Conservation (phyloP, 2,888 invertebrate genomes). For the Chymomyza fuscimana region DNA sequence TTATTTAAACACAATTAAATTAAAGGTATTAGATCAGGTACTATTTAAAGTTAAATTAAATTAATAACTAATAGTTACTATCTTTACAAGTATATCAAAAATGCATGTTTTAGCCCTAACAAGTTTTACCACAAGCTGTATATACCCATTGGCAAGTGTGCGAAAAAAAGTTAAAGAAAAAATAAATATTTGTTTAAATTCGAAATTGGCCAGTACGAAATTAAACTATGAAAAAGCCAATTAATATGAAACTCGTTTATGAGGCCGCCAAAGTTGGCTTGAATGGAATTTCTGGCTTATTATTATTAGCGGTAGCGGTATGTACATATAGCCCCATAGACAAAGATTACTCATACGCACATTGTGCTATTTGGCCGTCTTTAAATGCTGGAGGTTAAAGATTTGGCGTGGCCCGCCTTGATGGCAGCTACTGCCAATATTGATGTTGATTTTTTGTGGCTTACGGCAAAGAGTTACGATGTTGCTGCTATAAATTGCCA, state of each 20-base stretch:
- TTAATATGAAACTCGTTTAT: conserved; percentile 40
- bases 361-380: conserved; percentile 30
- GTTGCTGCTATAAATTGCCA: conserved; percentile 49
- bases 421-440: conserved; percentile 47
- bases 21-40: too few species aligned
- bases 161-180: neutral
- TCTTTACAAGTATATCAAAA: too few species aligned
- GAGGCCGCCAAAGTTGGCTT: conserved; percentile 56
- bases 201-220: conserved; percentile 37
- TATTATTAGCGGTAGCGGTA: neutral
- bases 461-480: conserved; percentile 47
- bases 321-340: conserved; percentile 18
- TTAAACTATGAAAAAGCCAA: conserved; percentile 68
- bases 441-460: conserved; percentile 51
- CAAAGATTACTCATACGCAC: conserved; percentile 70
- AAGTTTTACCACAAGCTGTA: neutral
- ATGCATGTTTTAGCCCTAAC: neutral
- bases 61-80: too few species aligned
- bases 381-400: conserved; percentile 40
- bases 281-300: conserved; percentile 56
- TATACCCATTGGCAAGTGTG: neutral
- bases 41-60: too few species aligned
- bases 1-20: too few species aligned
- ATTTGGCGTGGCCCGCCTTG: conserved; percentile 29
- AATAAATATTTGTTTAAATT: conserved; percentile 26